phyloP scores from a whole-genome alignment of 2,888 invertebrate genomes.

The Xestia sexstrigata region DNA sequence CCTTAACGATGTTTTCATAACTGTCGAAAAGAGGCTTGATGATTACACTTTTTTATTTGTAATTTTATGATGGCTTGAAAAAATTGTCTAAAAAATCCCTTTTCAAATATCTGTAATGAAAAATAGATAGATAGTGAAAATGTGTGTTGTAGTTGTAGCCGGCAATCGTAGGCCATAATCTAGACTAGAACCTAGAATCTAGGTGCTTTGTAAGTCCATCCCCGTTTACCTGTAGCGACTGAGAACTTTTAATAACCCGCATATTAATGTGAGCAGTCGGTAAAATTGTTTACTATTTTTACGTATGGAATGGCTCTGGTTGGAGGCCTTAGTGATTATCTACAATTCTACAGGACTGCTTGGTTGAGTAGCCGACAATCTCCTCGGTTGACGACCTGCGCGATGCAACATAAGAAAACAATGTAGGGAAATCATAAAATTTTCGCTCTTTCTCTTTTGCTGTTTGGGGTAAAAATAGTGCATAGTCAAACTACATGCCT shows the following conservation, averaged over 20 bases:
- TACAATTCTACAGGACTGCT: not conserved
- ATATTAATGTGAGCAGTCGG: conserved; percentile 25
- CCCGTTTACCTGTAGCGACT: conserved; percentile 24
- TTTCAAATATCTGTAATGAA: conserved; percentile 5
- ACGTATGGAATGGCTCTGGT: not conserved
- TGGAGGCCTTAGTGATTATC: not conserved
- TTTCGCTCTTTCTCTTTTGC: not conserved
- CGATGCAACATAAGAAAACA: not conserved
- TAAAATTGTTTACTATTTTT: conserved; percentile 27
- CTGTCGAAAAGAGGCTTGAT: not conserved
- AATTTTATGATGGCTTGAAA: not conserved
- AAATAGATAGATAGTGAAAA: conserved; percentile 24
- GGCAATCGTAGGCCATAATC: conserved; percentile 35
- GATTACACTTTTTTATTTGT: not conserved
- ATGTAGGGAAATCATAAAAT: too few species aligned
- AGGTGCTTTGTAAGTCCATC: conserved; percentile 68
- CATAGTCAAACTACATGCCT: not conserved
- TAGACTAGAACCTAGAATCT: conserved; percentile 12
- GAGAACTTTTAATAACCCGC: conserved; percentile 8
- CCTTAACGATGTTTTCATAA: not conserved
- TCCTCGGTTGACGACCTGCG: not conserved
- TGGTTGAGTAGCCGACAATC: not conserved
- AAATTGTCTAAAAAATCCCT: not conserved
- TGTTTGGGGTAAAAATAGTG: not conserved
- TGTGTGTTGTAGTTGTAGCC: conserved; percentile 43